Conservation (phyloP, 2,113 vertebrate species). For the Rhinopomastus cyanomelas region DNA sequence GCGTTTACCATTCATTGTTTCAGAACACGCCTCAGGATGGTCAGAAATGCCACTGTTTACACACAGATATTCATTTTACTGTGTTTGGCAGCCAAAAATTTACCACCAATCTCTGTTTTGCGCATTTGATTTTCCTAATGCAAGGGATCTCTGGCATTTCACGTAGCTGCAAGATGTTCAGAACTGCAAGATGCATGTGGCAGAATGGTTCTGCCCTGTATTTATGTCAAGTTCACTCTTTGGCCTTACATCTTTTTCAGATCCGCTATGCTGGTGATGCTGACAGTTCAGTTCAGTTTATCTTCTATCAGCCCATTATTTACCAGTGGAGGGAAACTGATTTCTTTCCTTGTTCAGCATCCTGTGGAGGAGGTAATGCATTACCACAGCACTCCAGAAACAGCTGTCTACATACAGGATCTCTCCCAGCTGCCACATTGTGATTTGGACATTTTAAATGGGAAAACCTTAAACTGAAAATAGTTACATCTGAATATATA, state of each 20-base stretch:
- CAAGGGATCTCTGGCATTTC: neutral
- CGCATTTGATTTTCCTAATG: neutral
- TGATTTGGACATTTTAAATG: neutral
- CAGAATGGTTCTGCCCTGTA: neutral
- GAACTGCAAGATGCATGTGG: neutral
- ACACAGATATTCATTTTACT: neutral
- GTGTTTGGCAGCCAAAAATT: neutral
- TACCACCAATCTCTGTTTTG: neutral
- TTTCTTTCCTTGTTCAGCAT: slow-evolving; percentile 96
- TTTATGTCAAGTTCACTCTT: neutral
- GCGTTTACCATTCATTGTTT: neutral
- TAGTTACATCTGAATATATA: neutral
- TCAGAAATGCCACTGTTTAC: neutral
- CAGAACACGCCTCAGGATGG: neutral
- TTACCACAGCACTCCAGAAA: neutral
- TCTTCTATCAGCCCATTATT: slow-evolving; percentile 95
- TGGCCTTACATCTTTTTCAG: slow-evolving; percentile 70
- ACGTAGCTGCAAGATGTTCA: neutral
- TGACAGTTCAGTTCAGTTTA: slow-evolving; percentile 91
- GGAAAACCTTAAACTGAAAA: neutral
- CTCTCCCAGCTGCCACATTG: neutral
- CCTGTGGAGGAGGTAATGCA: slow-evolving; percentile 91
- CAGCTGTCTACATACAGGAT: neutral
- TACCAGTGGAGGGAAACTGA: slow-evolving; percentile 97
- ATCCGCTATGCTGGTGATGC: slow-evolving; percentile 76